Percentiles rank a stretch among this genome's conserved stretches.
Conservation (phyloP, 2,888 invertebrate species). For the Ernsta delagoae region DNA sequence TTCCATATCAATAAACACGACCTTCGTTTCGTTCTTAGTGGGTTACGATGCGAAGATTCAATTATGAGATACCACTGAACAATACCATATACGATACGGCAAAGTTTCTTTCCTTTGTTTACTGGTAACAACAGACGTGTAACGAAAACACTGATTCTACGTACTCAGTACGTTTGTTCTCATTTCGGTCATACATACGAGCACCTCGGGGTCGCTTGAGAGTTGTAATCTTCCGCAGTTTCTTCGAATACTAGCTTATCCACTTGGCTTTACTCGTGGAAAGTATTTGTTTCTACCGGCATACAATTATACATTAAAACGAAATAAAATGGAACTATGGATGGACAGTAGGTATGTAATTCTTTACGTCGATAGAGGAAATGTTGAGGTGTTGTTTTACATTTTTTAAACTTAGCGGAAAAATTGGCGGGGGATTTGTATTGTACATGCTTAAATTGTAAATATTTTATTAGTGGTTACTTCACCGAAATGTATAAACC, state of each 20-base stretch:
- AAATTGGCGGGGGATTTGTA: too few relatives aligned
- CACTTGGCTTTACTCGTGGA: too few relatives aligned
- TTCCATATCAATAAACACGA: slow-evolving; percentile 35
- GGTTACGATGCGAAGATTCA: slow-evolving; percentile 72
- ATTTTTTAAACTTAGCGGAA: too few relatives aligned
- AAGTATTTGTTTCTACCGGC: too few relatives aligned
- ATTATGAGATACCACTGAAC: slow-evolving; percentile 74
- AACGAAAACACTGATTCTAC: slow-evolving; percentile 61
- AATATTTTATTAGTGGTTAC: too few relatives aligned
- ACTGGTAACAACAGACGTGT: slow-evolving; percentile 56
- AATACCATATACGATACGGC: slow-evolving; percentile 68
- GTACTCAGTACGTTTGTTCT: slow-evolving; percentile 47
- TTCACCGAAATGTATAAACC: neutral
- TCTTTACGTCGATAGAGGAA: too few relatives aligned
- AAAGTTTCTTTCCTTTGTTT: slow-evolving; percentile 68
- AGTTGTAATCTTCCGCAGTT: slow-evolving; percentile 35
- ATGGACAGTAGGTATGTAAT: too few relatives aligned
- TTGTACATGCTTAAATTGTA: too few relatives aligned
- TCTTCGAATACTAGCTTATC: slow-evolving; percentile 2
- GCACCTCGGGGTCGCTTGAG: slow-evolving; percentile 44
- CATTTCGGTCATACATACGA: slow-evolving; percentile 51
- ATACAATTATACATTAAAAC: too few relatives aligned
- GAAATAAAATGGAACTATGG: too few relatives aligned
- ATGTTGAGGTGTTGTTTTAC: too few relatives aligned
- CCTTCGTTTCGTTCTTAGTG: slow-evolving; percentile 45